These are phyloP conservation scores for Aramus guarauna DNA, from an alignment of 2,113 vertebrate species.

Conservation along the genomic window DNA sequence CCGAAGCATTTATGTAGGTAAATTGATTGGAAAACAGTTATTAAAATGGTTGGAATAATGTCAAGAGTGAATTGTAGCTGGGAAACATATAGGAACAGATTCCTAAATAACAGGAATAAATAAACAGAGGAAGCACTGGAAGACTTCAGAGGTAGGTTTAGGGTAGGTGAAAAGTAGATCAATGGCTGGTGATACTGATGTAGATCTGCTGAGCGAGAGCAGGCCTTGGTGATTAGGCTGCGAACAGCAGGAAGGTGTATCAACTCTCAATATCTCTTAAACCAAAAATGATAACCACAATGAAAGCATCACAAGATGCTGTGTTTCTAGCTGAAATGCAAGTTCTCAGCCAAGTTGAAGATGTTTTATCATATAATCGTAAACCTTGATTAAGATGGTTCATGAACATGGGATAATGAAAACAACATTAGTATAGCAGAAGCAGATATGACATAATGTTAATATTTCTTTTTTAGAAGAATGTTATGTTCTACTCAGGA, in stretches of 20 bases:
- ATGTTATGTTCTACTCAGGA: neutral
- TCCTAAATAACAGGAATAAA: neutral
- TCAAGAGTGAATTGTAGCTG: neutral
- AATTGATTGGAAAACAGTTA: neutral
- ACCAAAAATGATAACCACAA: neutral
- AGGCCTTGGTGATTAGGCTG: neutral
- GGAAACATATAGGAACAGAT: neutral
- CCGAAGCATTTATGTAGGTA: neutral
- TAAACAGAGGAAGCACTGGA: neutral
- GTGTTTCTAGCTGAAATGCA: neutral
- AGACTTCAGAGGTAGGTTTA: neutral
- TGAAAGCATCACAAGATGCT: neutral
- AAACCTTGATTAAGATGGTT: neutral
- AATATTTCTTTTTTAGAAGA: neutral
- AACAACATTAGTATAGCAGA: neutral
- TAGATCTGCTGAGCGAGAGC: neutral
- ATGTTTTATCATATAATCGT: neutral
- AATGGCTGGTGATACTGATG: rapidly evolving
- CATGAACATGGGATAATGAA: neutral
- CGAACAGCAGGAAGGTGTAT: neutral
- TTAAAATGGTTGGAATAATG: neutral
- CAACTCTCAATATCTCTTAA: neutral
- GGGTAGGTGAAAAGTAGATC: neutral
- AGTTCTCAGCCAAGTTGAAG: neutral
- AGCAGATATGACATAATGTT: neutral